Base-by-base conservation (phyloP, 2,888 invertebrate species). In the Parnassius smintheus region DNA sequence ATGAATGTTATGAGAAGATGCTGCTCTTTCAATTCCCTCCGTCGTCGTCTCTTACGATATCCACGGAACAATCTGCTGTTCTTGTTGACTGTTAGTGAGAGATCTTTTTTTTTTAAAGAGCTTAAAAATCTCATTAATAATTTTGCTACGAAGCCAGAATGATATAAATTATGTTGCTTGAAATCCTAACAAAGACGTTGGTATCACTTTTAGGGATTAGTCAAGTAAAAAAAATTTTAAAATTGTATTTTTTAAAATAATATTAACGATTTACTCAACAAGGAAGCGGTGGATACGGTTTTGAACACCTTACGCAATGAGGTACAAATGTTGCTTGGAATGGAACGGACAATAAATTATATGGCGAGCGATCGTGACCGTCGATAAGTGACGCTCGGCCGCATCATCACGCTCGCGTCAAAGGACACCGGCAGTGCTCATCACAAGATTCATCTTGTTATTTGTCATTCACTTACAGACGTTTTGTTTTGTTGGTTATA, bases 361-460 rank as follows among this genome's bases (percentile, higher is more conserved):
- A 71, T 76, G 75, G 75, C 76, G 76, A 75, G 67, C 68, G 76
- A 77, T 81, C 82, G 81, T 82, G 81, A 81, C 79, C 68, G 73
- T 62, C 75, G 75, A 75, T 70, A 71, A 72, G 59, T 52, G 25
- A 58, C 53, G 52, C 46, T 45, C 50, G 42, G 48, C 13, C 55
- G 56, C 58, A 57, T 54, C 57, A 61, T 57, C 57, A 49, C 53
- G 64, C 56, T 42, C 44, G 48, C 44, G 51, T 56, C 55, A 55
- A 61, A 63, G 59, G 59, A 50, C 61, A 59, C 64, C 62, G 66
- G 52, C 61, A 48, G 54, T 18, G 49, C 48, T 44, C 54, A 46
- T 50, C 49, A 1, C 58, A 4, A 9, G 49, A 57, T 56, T 18
- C 48, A 50, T 50, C n/a, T 1, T 42, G 18, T 48, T 62, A 11